phyloP scores from a whole-genome alignment of 2,888 invertebrate species.

The Muscina levida region DNA sequence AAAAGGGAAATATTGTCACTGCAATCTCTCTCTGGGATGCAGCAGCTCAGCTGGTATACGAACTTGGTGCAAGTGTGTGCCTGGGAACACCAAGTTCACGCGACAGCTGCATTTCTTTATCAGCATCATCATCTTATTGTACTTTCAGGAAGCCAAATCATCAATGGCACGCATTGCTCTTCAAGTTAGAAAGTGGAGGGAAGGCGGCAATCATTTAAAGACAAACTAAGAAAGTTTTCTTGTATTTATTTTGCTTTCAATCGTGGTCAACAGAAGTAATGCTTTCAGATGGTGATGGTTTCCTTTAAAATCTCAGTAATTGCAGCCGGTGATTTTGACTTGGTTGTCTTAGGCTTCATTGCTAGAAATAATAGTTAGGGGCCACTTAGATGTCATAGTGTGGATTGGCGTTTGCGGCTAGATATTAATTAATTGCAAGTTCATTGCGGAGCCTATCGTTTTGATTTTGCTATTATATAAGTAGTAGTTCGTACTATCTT shows the following conservation, averaged over 20 bases:
- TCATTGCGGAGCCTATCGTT: too few relatives aligned
- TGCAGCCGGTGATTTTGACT: too few relatives aligned
- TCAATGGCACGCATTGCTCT: slow-evolving; percentile 43
- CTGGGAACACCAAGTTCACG: slow-evolving; percentile 49
- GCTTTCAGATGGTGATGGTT: not conserved
- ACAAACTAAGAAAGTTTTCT: slow-evolving; percentile 39
- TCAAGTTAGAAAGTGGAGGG: too few relatives aligned
- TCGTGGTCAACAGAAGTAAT: not conserved
- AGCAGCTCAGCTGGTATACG: slow-evolving; percentile 1
- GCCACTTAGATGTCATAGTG: too few relatives aligned
- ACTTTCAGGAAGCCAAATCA: slow-evolving; percentile 17
- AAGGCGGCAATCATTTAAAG: slow-evolving; percentile 40
- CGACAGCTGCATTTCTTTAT: slow-evolving; percentile 59
- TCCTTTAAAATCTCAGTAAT: not conserved
- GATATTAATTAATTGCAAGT: too few relatives aligned
- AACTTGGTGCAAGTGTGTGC: not conserved
- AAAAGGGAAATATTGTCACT: slow-evolving; percentile 18
- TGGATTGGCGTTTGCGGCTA: too few relatives aligned
- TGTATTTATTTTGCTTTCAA: slow-evolving; percentile 29
- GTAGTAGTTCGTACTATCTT: too few relatives aligned
- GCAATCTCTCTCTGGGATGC: slow-evolving; percentile 14
- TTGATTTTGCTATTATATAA: too few relatives aligned
- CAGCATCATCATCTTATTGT: slow-evolving; percentile 41
- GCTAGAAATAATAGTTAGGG: too few relatives aligned
- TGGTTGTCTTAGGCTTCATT: too few relatives aligned